Evolutionary conservation across 2,797 vertebrate species (phyloP), one percentile per base, ranked within the genome.

Genomic region (Labeo calbasu): DNA sequence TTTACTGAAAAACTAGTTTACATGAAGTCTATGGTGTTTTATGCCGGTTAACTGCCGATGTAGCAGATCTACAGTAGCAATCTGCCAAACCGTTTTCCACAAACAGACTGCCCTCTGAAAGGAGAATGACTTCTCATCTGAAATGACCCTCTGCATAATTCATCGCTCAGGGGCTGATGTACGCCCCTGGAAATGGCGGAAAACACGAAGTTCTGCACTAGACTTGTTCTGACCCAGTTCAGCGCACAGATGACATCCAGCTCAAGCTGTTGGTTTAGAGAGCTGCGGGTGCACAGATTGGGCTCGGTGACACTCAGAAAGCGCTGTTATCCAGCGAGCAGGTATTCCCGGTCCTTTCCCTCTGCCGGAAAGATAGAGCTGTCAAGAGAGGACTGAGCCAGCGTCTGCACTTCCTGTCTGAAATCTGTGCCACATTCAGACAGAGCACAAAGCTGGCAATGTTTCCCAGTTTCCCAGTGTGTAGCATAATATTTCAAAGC

Each of bases 361-460:
- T 69, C 71, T 15, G 77, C 46, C 53, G 43, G 36, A 73, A 21
- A 81, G 9, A 66, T 7, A 77, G 55, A 77, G 80, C 48, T 76
- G 79, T 77, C 77, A 69, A 79, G 72, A 70, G 70, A 69, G 66
- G 53, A 77, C 50, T 13, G 66, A 79, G 55, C 65, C 63, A 65
- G 19, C 1, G 23, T 46, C 77, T 70, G 23, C 59, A 71, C 57
- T 43, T 72, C 68, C 77, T 73, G 21, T 83, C 69, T 17, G 32
- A 53, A 77, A 83, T 57, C n/a, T 83, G 32, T 81, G 36, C 82
- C 73, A 46, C 19, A 71, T 48, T 65, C 61, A 87, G 25, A 69
- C 72, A 87, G 72, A 65, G 75, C 75, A 79, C 40, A 76, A 86
- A 84, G 79, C 51, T 68, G 72, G 32, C 77, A 48, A 68, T 19